Base-by-base conservation (phyloP, 2,113 vertebrate species). In the Coptodon rendalli region DNA sequence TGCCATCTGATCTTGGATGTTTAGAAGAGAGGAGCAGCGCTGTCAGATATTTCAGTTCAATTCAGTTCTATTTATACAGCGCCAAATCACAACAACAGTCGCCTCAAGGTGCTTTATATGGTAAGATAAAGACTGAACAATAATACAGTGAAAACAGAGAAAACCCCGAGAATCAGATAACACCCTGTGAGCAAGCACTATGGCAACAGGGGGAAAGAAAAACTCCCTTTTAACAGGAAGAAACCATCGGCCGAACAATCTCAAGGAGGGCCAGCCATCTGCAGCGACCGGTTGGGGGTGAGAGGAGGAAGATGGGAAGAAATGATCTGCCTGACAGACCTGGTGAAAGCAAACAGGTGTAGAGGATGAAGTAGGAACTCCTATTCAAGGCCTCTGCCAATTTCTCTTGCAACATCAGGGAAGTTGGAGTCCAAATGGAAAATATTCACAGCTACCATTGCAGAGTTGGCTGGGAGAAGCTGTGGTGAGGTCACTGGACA, bases 271-370 rank as follows among this genome's bases (percentile, higher is more conserved):
- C 10, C 19, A 66, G 61, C 10, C 61, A 66, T 66, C 34, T 38
- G 61, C 34, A 0, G 6, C 2, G 10, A 66, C 10, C 0, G 1
- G 10, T 66, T 66, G 61, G 19, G 34, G 4, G 61, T 2, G 34
- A 13, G 34, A 36, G 10, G 19, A 66, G 34, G 61, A 13, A 63
- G 29, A 63, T 2, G 7, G 61, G 61, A 66, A 66, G 31, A 66
- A 66, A 3, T 38, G 31, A 66, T 66, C 17, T 68, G 68, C 68
- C 40, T 29, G 68, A 45, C 40, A 73, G 40, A 45, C 0, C 0
- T 76, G 40, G 9, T 48, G 8, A 76, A 48, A 10, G 22, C 6
- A 48, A 73, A 73, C 66, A 16, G n/a, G n/a, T 43, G 13, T 22
- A 45, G 40, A 73, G 68, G 68, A 10, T 48, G 71, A 76, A 29